Evolutionary conservation across 2,113 vertebrate genomes (phyloP).

Genomic region (Tretioscincus oriximinensis): DNA sequence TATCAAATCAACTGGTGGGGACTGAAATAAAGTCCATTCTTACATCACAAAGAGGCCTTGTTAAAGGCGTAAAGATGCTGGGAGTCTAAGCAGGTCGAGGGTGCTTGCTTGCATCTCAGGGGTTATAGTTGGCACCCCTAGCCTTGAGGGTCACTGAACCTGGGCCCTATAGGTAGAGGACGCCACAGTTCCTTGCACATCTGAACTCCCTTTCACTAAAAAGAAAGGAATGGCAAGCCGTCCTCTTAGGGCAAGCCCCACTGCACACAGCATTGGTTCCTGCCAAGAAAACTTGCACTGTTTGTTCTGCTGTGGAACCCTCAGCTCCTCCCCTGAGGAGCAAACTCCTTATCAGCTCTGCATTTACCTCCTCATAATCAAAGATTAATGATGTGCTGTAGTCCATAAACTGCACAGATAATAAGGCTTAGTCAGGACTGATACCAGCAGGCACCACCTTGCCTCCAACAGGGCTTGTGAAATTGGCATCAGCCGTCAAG

Average conservation of each 20-base stretch:
- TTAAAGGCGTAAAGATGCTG: too few relatives aligned
- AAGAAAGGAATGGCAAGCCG: too few relatives aligned
- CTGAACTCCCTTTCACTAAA: neutral
- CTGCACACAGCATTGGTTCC: neutral
- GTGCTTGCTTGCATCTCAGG: too few relatives aligned
- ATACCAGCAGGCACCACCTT: neutral
- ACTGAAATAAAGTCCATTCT: too few relatives aligned
- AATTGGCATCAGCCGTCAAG: neutral
- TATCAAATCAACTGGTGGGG: too few relatives aligned
- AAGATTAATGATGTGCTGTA: conserved; percentile 2
- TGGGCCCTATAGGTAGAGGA: too few relatives aligned
- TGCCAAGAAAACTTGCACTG: neutral
- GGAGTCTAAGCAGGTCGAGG: too few relatives aligned
- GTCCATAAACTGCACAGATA: conserved; percentile 21
- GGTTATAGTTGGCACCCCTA: too few relatives aligned
- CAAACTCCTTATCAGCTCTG: neutral
- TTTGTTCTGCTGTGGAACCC: too few relatives aligned
- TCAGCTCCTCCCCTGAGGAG: neutral
- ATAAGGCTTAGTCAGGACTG: neutral
- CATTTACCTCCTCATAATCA: neutral
- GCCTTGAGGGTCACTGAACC: too few relatives aligned
- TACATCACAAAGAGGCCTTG: too few relatives aligned
- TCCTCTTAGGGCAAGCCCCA: neutral
- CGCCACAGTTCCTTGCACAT: neutral
- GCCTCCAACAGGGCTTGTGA: neutral